These are phyloP conservation scores for Alaudala cheleensis DNA, from an alignment of 2,113 vertebrate species.

Conservation along the genomic window DNA sequence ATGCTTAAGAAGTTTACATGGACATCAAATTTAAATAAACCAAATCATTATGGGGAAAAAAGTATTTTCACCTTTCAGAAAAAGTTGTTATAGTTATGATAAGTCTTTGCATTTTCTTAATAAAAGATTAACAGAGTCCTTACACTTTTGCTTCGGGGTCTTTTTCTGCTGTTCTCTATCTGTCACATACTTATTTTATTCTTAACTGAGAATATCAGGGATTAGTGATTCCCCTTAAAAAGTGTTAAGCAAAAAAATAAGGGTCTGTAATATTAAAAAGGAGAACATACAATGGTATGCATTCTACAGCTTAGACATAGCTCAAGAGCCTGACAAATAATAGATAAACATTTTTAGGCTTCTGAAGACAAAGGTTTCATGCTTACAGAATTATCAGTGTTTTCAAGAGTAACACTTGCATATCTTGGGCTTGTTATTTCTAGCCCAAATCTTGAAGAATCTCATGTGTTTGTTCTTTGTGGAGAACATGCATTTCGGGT, in stretches of 20 bases:
- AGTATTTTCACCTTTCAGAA: background rate
- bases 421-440: background rate
- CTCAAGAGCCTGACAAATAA: background rate
- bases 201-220: background rate
- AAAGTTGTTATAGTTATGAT: background rate
- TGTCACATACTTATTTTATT: background rate
- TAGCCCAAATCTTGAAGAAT: background rate
- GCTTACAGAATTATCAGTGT: background rate
- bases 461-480: background rate
- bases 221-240: background rate
- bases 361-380: background rate
- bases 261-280: background rate
- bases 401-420: background rate
- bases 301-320: background rate
- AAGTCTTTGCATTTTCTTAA: background rate
- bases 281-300: background rate
- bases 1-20: background rate
- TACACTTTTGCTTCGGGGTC: background rate
- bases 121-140: background rate
- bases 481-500: background rate
- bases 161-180: background rate
- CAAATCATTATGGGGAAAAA: background rate
- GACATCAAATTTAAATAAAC: background rate
- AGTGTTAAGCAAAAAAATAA: background rate
- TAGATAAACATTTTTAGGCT: background rate